Evolutionary conservation across 2,113 vertebrate genomes (phyloP), one percentile per base, ranked within the genome.

Genomic region (Apaloderma vittatum): DNA sequence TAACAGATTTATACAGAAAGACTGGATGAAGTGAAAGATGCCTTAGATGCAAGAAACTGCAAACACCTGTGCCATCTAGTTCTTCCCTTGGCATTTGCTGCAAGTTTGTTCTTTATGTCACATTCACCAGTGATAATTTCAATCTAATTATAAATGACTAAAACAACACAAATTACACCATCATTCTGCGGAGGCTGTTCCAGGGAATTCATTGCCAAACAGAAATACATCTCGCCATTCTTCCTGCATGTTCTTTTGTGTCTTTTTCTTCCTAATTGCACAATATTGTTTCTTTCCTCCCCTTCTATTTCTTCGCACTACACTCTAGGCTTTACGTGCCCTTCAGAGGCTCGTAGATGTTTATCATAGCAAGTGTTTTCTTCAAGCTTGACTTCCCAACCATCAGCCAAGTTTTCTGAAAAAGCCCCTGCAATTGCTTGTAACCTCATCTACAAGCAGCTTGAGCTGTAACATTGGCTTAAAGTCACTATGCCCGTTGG

Each of bases 401-500:
- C 30, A 27, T 87, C 77, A 76, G 34, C 24, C 30, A 73, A 45
- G 58, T 77, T 91, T 94, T 75, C 34, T 92, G 76, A 92, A 79
- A 63, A 89, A 94, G 62, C 29, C 48, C 45, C 54, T 86, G 46
- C 17, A 45, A 36, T 54, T 11, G 3, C 81, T 87, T 65, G 51
- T 74, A 94, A 59, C 51, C 52, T 90, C 13, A 1, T 73, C 78
- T 82, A 57, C 36, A 82, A 89, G 71, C 43, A 92, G 55, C 79
- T 94, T 92, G 82, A 92, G 82, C 62, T 91, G 94, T 91, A 91
- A 62, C 55, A 19, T 23, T 86, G 80, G 58, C 78, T 94, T 95
- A 86, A 95, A 95, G 95, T 84, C 68, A 71, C 48, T 74, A 32
- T n/a, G 19, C 88, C 27, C 17, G 2, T 4, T 37, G 58, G 21